Conservation (phyloP, 2,797 vertebrate genomes). For the Pangasius djambal region DNA sequence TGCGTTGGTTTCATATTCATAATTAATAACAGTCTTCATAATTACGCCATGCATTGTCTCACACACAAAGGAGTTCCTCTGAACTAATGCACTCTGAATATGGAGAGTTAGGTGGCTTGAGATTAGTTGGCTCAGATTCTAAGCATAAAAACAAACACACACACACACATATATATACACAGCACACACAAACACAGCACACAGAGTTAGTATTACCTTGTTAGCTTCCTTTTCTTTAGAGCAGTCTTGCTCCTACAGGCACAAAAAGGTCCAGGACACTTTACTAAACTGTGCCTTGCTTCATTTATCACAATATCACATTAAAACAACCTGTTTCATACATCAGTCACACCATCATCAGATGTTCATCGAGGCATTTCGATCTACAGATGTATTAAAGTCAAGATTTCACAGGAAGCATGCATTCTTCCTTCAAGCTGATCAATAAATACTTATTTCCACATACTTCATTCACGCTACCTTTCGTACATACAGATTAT, state of each 20-base stretch:
- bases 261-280: conserved; percentile 48
- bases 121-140: conserved; percentile 1
- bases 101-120: conserved; percentile 19
- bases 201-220: conserved; percentile 79
- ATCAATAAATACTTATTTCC: conserved; percentile 3
- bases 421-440: conserved; percentile 20
- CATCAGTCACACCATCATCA: background rate
- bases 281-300: conserved; percentile 11
- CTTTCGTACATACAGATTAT: background rate
- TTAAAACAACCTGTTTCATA: background rate
- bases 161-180: background rate
- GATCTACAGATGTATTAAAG: background rate
- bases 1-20: background rate
- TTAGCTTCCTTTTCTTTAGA: conserved; percentile 95
- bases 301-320: background rate
- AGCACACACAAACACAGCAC: conserved; percentile 20
- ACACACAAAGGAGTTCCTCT: background rate
- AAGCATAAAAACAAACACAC: background rate
- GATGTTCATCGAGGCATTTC: background rate
- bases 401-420: conserved; percentile 19
- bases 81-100: background rate
- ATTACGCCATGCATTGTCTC: background rate
- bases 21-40: background rate
- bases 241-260: conserved; percentile 93
- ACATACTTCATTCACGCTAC: background rate